Conservation (phyloP, 2,888 invertebrate species). For the Drosophila villosipedis region DNA sequence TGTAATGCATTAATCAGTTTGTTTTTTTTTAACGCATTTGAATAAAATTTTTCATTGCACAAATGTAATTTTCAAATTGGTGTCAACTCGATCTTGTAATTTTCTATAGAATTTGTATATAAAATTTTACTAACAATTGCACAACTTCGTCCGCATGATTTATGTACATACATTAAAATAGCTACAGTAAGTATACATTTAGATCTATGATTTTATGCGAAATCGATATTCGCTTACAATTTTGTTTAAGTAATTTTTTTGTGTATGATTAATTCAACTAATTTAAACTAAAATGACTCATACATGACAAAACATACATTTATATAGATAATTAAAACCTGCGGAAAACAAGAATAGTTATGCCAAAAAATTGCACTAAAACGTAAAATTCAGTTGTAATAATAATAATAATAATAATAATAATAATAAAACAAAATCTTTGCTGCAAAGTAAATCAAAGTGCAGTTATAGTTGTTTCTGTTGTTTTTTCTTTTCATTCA, state of each 20-base stretch:
- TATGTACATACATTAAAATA: constrained; percentile 66
- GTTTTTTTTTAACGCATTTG: constrained; percentile 42
- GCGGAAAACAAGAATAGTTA: constrained; percentile 46
- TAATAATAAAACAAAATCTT: constrained; percentile 57
- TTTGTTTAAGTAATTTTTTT: constrained; percentile 60
- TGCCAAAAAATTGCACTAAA: constrained; percentile 73
- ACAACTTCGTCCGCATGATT: constrained; percentile 73
- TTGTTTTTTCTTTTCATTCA: constrained; percentile 8
- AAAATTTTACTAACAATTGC: constrained; percentile 77
- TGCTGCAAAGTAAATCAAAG: constrained; percentile 57
- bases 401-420: constrained; percentile 41
- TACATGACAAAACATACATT: constrained; percentile 42
- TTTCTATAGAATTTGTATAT: constrained; percentile 50
- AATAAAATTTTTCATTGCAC: constrained; percentile 60
- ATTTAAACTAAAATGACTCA: constrained; percentile 74
- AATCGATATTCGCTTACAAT: constrained; percentile 56
- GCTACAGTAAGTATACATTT: constrained; percentile 36
- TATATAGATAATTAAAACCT: constrained; percentile 29
- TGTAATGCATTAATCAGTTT: constrained; percentile 35
- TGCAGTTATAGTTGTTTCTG: constrained; percentile 28
- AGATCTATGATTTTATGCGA: constrained; percentile 48
- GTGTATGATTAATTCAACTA: constrained; percentile 69
- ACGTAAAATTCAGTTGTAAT: constrained; percentile 56
- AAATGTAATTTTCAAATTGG: constrained; percentile 43
- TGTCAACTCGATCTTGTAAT: constrained; percentile 40